Base-by-base conservation (phyloP, 92 coral and sea anemone species). In the Porites cylindrica region DNA sequence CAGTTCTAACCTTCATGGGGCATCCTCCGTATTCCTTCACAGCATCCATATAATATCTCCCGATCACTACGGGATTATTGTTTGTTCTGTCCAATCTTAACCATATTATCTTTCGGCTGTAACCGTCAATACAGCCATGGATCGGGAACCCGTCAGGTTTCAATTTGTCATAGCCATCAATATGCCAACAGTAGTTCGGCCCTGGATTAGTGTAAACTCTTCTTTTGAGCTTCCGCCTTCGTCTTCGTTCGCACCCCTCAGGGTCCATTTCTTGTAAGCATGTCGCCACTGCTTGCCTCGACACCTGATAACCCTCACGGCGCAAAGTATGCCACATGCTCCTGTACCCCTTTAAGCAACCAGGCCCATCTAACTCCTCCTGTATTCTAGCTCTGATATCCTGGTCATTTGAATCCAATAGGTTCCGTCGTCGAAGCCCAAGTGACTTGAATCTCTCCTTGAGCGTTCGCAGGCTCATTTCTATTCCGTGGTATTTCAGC, bases 181-280 rank as follows among this genome's bases (percentile, higher is more conserved):
- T n/a, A n/a, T n/a, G n/a, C n/a, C n/a, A n/a, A n/a, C n/a, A n/a
- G n/a, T n/a, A n/a, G n/a, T n/a, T n/a, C n/a, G n/a, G n/a, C n/a
- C n/a, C n/a, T n/a, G n/a, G n/a, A n/a, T n/a, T n/a, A n/a, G n/a
- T n/a, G n/a, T n/a, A n/a, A n/a, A n/a, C n/a, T n/a, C n/a, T n/a
- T n/a, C n/a, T n/a, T n/a, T n/a, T n/a, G n/a, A n/a, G n/a, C n/a
- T n/a, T n/a, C n/a, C 70, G 79, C 21, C 81, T 66, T 75, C 86
- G 56, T 19, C 91, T 87, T 77, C 58, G 51, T 60, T 82, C 80
- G 80, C 91, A 87, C 26, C 94, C 91, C 52, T 82, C 91, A 3
- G 94, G 94, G 65, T 87, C 94, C 73, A 91, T 79, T 78, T 87
- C 89, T 75, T 81, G 83, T 64, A 91, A 82, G 62, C 80, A 74